These are phyloP conservation scores for pig (Sus scrofa) DNA, from an alignment of 2,113 vertebrate genomes.

Conservation along the genomic window T2T-Sscrofa CM000817.6:80467501-80468000, in stretches of 20 bases:
- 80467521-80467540: rapidly evolving
- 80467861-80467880: neutral
- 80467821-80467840: neutral
- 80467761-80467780: neutral
- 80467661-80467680: rapidly evolving
- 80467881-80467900: neutral
- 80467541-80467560: rapidly evolving
- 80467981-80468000: rapidly evolving
- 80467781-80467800: rapidly evolving
- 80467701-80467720: rapidly evolving
- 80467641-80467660: rapidly evolving
- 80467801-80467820: rapidly evolving
- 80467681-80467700: rapidly evolving
- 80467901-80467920: neutral
- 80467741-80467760: rapidly evolving
- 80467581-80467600: no score
- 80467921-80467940: neutral
- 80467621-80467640: rapidly evolving
- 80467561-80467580: no score
- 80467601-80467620: neutral
- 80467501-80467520: neutral
- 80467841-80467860: rapidly evolving
- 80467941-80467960: no score
- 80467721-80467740: neutral
- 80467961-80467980: no score